Base-by-base conservation (phyloP, 2,888 invertebrate species). In the Selenia dentaria region DNA sequence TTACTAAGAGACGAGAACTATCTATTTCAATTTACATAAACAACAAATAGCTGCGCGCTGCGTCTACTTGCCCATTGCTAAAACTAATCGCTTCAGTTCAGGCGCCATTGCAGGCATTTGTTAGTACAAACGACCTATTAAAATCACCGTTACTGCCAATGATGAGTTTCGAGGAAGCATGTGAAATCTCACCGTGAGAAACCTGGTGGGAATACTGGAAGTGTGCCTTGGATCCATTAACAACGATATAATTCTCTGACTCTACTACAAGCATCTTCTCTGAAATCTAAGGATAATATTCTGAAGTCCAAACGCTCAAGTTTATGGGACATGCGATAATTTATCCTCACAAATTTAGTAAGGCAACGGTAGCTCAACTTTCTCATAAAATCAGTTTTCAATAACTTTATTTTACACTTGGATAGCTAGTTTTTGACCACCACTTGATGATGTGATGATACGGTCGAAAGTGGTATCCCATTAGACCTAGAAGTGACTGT, bases 181-280 rank as follows among this genome's bases (percentile, higher is more conserved):
- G 58, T 56, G 55, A 64, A 64, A 62, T 48, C 55, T 52, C 48
- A 57, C 65, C 80, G 83, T 83, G 83, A 75, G 83, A 84, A 83
- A 74, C 59, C 61, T 54, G 61, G 57, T 52, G 54, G 55, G 59
- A 51, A 45, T 54, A 16, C 32, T n/a, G 8, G 55, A 61, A 60
- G 71, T 70, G 69, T 70, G 77, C 76, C 65, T 70, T 68, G 14
- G 24, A 11, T 26, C 82, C 78, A 79, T 85, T 81, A 78, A 67
- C 79, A 70, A 68, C 79, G 76, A 83, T 83, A 77, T 79, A 83
- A 82, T 86, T 84, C 83, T 5, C 18, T 18, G 4, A 24, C 24
- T n/a, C 24, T 24, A 80, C 78, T 85, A 77, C 25, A 24, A 31
- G 22, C 8, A 26, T 14, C 48, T 54, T 45, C 44, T 29, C 28